These are phyloP conservation scores for Sula dactylatra DNA, from an alignment of 2,113 vertebrate genomes.

Conservation along the genomic window DNA sequence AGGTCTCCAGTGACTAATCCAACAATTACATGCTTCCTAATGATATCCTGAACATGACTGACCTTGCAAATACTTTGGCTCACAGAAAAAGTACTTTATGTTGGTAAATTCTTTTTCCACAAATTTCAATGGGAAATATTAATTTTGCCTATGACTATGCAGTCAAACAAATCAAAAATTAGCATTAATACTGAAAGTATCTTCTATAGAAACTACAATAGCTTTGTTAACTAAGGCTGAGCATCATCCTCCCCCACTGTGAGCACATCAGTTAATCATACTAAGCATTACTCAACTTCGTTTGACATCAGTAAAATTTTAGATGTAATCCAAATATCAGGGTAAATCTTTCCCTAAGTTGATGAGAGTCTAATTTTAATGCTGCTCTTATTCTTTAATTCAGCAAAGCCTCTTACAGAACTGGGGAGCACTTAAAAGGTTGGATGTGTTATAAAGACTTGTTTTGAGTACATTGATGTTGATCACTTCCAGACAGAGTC, in stretches of 20 bases:
- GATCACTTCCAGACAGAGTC: background rate
- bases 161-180: background rate
- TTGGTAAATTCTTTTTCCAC: background rate
- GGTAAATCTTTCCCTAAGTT: background rate
- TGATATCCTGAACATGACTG: background rate
- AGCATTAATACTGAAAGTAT: background rate
- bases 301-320: constrained; percentile 6
- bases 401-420: background rate
- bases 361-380: background rate
- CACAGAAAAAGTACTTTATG: background rate
- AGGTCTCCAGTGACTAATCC: constrained; percentile 44
- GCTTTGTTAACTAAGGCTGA: constrained; percentile 3
- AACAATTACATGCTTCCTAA: constrained; percentile 25
- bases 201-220: background rate
- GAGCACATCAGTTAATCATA: constrained; percentile 48
- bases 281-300: constrained; percentile 50
- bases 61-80: constrained; percentile 29
- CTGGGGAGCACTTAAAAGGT: background rate
- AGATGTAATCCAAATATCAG: constrained; percentile 12
- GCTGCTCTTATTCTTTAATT: background rate
- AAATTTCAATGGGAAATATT: background rate
- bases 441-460: background rate
- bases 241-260: constrained; percentile 42
- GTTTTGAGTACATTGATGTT: background rate
- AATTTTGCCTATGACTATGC: background rate